Percentiles rank a stretch among this genome's conserved stretches.
phyloP scores from a whole-genome alignment of 2,797 vertebrate species.

The Perodicticus potto region DNA sequence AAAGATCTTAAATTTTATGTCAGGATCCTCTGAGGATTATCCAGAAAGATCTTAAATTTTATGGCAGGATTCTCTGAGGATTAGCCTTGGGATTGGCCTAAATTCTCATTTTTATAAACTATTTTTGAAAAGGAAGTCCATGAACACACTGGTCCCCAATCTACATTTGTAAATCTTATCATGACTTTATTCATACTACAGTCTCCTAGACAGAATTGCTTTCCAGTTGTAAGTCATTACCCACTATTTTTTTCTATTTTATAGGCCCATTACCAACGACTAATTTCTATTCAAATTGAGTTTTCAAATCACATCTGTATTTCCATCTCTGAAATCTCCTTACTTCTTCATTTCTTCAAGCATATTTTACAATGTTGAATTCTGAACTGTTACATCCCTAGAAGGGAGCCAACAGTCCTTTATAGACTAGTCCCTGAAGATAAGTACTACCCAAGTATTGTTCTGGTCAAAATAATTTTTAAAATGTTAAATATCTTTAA shows the following conservation, averaged over 20 bases:
- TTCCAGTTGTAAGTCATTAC: not conserved
- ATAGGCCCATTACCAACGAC: not conserved
- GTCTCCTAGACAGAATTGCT: not conserved
- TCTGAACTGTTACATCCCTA: conserved; percentile 3
- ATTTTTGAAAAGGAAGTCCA: not conserved
- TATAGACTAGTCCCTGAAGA: not conserved
- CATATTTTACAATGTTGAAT: not conserved
- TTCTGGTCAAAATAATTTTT: not conserved
- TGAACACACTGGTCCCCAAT: not conserved
- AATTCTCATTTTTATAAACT: conserved; percentile 14
- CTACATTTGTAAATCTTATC: not conserved
- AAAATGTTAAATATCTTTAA: conserved; percentile 34
- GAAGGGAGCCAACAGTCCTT: not conserved
- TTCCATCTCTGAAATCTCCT: conserved; percentile 7
- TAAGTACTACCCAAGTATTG: not conserved
- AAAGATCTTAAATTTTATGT: no score
- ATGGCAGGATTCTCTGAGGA: not conserved
- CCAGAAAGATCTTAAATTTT: not conserved
- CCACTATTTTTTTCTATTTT: not conserved
- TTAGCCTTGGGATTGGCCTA: not conserved
- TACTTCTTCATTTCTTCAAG: conserved; percentile 23
- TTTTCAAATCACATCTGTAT: conserved; percentile 38
- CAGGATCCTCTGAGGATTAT: no score
- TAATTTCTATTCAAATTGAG: not conserved
- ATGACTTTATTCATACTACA: not conserved